Base-by-base conservation (phyloP, 2,888 invertebrate species). In the Drosophila falleni region DNA sequence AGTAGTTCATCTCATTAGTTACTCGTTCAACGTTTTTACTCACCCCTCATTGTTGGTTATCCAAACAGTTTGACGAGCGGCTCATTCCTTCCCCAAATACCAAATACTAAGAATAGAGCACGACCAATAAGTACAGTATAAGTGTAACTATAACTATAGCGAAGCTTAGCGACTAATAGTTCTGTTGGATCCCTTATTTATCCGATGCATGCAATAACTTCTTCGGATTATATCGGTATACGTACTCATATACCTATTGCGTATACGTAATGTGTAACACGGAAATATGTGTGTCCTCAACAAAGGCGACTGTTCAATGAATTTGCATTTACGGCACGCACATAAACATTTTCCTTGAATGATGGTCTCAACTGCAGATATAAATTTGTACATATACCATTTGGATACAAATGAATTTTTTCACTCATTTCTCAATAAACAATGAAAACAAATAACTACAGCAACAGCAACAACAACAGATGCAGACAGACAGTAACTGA, bases 321-420 rank as follows among this genome's bases (percentile, higher is more conserved):
- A 87, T 91, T 91, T 91, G 81, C 90, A 92, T 91, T 90, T 87
- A 74, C 85, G 83, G 81, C 87, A 83, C 87, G 78, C 71, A 75
- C 76, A 87, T 81, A 59, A 76, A 72, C 80, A 92, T 92, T 92
- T 92, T 92, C 92, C 90, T 91, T 89, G 90, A 92, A 91, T 92
- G 92, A 91, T 91, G 89, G 85, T 90, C 87, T 89, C 73, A 87
- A 80, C 74, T 78, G 87, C 87, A 80, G 78, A 74, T 78, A 79
- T 78, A 78, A 87, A 83, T 85, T 77, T 89, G 83, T 90, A 89
- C 89, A 89, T 89, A 90, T 82, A 86, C 78, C 87, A 80, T 88
- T 88, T 88, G 86, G 85, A 82, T 80, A 87, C 78, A 88, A 89
- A 86, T 86, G 78, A 80, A 86, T 78, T 78, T 81, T 71, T 75